Evolutionary conservation across 2,888 invertebrate genomes (phyloP).

Genomic region (Eustalomyia histrio): DNA sequence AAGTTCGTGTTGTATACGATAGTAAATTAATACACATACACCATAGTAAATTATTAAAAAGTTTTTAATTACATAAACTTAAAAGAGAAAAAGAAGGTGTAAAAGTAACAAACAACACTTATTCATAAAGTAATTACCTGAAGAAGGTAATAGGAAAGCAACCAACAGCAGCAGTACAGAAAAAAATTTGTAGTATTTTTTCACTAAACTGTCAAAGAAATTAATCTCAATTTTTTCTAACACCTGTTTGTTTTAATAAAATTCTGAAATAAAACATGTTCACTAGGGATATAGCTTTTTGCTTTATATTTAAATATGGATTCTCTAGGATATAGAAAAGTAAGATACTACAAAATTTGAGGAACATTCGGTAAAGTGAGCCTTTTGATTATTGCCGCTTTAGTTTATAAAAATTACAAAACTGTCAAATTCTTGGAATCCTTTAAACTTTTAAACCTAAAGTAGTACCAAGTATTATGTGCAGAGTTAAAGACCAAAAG

Average conservation of each 20-base stretch:
- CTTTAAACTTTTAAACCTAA: too few relatives aligned
- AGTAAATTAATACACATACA: background rate
- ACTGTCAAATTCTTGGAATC: too few relatives aligned
- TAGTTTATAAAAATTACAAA: too few relatives aligned
- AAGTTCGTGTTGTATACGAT: too few relatives aligned
- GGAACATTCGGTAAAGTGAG: too few relatives aligned
- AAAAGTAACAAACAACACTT: background rate
- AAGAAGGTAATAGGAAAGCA: background rate
- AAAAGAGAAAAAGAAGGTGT: background rate
- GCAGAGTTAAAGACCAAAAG: too few relatives aligned
- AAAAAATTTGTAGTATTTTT: constrained; percentile 10
- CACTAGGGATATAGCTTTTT: too few relatives aligned
- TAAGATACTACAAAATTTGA: too few relatives aligned
- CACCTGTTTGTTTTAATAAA: constrained; percentile 55
- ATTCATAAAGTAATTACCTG: constrained; percentile 10
- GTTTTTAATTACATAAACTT: constrained; percentile 22
- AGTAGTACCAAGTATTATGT: too few relatives aligned
- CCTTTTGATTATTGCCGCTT: too few relatives aligned
- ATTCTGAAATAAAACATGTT: constrained; percentile 28
- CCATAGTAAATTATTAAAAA: constrained; percentile 17
- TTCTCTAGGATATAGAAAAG: too few relatives aligned
- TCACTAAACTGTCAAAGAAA: constrained; percentile 50
- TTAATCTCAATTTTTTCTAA: constrained; percentile 46
- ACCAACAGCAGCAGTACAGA: background rate
- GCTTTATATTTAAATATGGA: too few relatives aligned